Conservation (phyloP, 2,113 vertebrate species). For the Plecturocebus donacophilus region DNA sequence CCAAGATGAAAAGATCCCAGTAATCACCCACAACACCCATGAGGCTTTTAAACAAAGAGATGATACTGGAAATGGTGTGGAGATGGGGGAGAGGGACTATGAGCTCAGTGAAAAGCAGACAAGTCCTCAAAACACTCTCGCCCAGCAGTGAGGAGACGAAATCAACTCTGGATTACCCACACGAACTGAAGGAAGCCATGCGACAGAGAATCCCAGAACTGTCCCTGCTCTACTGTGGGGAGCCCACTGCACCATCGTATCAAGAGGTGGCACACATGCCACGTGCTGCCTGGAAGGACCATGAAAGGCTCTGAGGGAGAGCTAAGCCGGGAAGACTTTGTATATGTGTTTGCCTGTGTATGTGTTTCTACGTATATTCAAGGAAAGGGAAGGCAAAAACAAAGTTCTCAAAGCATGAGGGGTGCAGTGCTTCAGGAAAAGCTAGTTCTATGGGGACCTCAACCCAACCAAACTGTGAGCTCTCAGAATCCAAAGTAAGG, state of each 20-base stretch:
- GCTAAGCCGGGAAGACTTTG: background rate
- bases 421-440: background rate
- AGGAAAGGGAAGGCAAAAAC: background rate
- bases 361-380: background rate
- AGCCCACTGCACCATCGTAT: rapidly evolving
- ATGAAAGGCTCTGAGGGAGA: background rate
- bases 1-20: slow-evolving; percentile 44
- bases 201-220: rapidly evolving
- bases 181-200: background rate
- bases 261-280: background rate
- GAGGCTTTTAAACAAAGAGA: slow-evolving; percentile 62
- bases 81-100: background rate
- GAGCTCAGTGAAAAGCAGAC: background rate
- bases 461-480: background rate
- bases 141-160: background rate
- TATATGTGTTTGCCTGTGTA: background rate
- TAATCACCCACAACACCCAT: slow-evolving; percentile 59
- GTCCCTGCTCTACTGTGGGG: rapidly evolving
- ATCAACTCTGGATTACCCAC: background rate
- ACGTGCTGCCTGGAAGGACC: background rate
- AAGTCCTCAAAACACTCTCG: background rate
- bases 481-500: background rate
- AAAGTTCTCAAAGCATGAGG: background rate
- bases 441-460: background rate
- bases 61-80: slow-evolving; percentile 43